Evolutionary conservation across 2,888 invertebrate genomes (phyloP).

Genomic region (Oscheius sp.): DNA sequence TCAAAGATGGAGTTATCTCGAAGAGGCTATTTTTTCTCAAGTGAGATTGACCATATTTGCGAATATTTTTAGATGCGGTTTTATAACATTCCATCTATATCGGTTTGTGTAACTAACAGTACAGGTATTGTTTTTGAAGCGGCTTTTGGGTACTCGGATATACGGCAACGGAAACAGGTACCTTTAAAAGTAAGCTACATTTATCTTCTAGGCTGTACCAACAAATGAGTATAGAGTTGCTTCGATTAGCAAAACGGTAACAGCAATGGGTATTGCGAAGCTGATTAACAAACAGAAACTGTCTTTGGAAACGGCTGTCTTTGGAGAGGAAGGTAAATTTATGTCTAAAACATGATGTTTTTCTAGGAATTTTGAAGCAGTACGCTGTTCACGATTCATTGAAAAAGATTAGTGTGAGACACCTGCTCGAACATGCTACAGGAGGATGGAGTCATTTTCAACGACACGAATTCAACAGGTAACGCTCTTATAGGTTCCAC

Average conservation of each 20-base stretch:
- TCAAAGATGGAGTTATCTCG: slow-evolving; percentile 19
- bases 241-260: slow-evolving; percentile 56
- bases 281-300: slow-evolving; percentile 47
- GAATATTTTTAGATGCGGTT: slow-evolving; percentile 46
- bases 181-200: background rate
- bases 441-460: slow-evolving; percentile 59
- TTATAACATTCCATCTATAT: slow-evolving; percentile 57
- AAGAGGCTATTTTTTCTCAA: slow-evolving; percentile 8
- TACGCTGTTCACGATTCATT: slow-evolving; percentile 44
- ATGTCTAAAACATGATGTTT: background rate
- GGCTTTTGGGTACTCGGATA: slow-evolving; percentile 57
- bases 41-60: background rate
- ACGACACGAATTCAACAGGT: slow-evolving; percentile 56
- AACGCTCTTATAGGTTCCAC: background rate
- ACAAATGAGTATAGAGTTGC: slow-evolving; percentile 55
- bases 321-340: slow-evolving; percentile 47
- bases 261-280: slow-evolving; percentile 56
- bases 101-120: slow-evolving; percentile 46
- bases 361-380: slow-evolving; percentile 21
- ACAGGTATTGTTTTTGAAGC: slow-evolving; percentile 42
- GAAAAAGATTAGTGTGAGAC: slow-evolving; percentile 41
- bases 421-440: slow-evolving; percentile 55
- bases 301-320: slow-evolving; percentile 44
- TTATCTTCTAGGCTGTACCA: slow-evolving; percentile 44
- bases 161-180: slow-evolving; percentile 42